A percentile compares a stretch with the other conserved stretches of the same genome.
Conservation (phyloP, 2,888 invertebrate genomes). For the Philaethria dido region DNA sequence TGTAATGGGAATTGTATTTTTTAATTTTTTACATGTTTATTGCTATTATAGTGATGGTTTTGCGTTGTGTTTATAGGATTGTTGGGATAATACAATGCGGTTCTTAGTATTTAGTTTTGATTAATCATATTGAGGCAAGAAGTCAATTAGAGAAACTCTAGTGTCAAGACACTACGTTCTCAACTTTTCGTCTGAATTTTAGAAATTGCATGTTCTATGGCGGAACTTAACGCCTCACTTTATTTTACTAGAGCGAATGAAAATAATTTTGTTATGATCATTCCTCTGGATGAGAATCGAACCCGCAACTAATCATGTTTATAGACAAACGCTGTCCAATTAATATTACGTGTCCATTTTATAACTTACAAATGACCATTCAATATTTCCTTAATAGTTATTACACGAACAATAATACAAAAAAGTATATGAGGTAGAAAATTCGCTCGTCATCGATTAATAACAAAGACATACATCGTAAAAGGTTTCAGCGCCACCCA, state of each 20-base stretch:
- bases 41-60: constrained; percentile 10
- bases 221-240: no score
- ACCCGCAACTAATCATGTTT: no score
- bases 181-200: no score
- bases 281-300: no score
- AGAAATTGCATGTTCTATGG: no score
- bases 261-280: no score
- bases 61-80: constrained; percentile 2
- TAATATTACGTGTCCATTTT: no score
- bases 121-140: neutral
- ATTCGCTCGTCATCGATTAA: constrained; percentile 40
- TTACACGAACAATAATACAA: constrained; percentile 5
- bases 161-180: no score
- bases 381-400: neutral
- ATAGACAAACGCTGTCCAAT: no score
- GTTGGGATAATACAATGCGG: neutral
- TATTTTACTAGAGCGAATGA: no score
- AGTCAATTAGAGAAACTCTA: no score
- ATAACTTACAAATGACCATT: no score
- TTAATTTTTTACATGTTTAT: constrained; percentile 21
- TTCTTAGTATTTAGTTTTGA: neutral
- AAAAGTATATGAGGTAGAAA: constrained; percentile 32
- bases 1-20: constrained; percentile 17
- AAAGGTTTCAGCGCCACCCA: constrained; percentile 41
- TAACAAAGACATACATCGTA: constrained; percentile 41